A percentile compares a stretch with the other conserved stretches of the same genome.
phyloP scores from a whole-genome alignment of 2,113 vertebrate species.

The Taxidea taxus region DNA sequence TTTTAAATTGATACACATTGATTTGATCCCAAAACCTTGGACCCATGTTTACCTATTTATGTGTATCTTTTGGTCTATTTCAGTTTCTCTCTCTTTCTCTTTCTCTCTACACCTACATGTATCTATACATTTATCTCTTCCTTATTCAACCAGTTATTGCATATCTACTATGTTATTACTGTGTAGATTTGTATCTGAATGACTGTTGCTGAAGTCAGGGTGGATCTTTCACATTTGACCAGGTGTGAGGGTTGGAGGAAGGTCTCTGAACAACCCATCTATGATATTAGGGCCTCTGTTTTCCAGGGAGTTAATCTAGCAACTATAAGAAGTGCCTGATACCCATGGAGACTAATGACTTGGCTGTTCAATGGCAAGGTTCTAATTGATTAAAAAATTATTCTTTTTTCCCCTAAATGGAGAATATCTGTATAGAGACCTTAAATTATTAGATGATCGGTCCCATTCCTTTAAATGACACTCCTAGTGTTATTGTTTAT shows the following conservation, averaged over 20 bases:
- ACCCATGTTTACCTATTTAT: background rate
- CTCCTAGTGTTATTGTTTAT: background rate
- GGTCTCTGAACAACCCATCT: background rate
- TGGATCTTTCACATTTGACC: background rate
- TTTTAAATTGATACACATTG: background rate
- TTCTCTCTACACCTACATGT: background rate
- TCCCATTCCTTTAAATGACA: slow-evolving; percentile 1
- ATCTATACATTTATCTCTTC: background rate
- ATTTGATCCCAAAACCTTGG: slow-evolving; percentile 27
- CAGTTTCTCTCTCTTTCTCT: background rate
- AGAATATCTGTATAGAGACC: background rate
- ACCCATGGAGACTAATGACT: background rate
- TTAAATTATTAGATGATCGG: background rate
- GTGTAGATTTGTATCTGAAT: background rate
- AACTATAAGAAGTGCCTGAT: background rate
- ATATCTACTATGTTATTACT: background rate
- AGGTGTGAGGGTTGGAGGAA: background rate
- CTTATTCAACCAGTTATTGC: background rate
- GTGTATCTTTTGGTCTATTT: background rate
- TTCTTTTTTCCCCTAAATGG: background rate
- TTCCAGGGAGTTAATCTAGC: background rate
- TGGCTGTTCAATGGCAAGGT: background rate
- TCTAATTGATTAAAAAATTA: slow-evolving; percentile 43
- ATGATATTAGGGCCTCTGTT: background rate
- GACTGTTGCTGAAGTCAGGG: background rate